phyloP scores from a whole-genome alignment of 35 echinoderm and acorn worm species.

The Ophiothrix spiculata region DNA sequence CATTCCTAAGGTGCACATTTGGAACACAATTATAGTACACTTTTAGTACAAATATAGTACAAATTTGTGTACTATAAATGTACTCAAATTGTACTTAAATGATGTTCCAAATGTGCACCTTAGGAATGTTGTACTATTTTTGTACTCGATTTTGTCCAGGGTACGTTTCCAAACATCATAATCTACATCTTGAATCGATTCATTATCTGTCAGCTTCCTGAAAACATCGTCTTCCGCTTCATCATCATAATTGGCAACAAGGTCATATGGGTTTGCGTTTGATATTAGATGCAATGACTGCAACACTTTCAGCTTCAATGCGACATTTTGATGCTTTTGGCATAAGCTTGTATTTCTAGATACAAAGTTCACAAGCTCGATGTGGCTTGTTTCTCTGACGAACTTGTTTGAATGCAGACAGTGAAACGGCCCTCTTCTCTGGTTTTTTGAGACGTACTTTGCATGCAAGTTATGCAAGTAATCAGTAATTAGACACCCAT shows the following conservation, averaged over 20 bases:
- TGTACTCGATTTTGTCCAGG: no score
- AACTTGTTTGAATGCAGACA: conserved; percentile 31
- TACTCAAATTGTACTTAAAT: no score
- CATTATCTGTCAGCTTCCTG: background rate
- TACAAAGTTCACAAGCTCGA: conserved; percentile 25
- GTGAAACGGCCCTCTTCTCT: conserved; percentile 17
- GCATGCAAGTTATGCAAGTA: conserved; percentile 27
- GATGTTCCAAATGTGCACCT: no score
- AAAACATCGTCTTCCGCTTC: conserved; percentile 2
- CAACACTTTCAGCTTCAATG: conserved; percentile 39
- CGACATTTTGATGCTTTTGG: conserved; percentile 41
- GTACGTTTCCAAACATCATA: conserved; percentile 38
- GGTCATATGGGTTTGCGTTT: conserved; percentile 30
- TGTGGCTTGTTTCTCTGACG: conserved; percentile 22
- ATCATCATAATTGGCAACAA: conserved; percentile 20
- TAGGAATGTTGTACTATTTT: no score
- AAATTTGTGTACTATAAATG: no score
- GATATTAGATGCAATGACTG: background rate
- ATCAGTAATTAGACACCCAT: no score
- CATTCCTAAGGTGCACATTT: no score
- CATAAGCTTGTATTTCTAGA: conserved; percentile 31
- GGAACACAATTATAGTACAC: no score
- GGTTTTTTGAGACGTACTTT: conserved; percentile 40
- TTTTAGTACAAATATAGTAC: no score
- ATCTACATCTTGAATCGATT: background rate